Evolutionary conservation across 2,797 vertebrate species (phyloP).

Genomic region (Melanotaenia maccullochi): DNA sequence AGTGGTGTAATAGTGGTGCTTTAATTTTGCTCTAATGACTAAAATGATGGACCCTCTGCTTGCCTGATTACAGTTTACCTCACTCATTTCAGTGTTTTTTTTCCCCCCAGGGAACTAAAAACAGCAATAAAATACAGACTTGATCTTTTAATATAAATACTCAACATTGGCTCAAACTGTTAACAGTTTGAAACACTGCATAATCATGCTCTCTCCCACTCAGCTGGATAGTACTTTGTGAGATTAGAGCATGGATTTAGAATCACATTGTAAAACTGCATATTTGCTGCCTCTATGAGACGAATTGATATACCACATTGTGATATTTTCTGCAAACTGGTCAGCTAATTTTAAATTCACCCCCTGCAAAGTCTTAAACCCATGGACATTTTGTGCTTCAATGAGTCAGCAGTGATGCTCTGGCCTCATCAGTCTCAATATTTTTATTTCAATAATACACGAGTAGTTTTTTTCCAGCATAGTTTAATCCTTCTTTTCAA

Average conservation of each 20-base stretch:
- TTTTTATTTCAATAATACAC: background rate
- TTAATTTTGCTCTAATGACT: conserved; percentile 5
- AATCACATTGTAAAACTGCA: conserved; percentile 16
- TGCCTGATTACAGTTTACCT: conserved; percentile 14
- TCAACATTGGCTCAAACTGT: conserved; percentile 30
- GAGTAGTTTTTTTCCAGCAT: background rate
- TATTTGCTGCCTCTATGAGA: conserved; percentile 9
- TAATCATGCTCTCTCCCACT: conserved; percentile 32
- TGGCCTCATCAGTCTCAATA: conserved; percentile 18
- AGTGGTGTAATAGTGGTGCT: background rate
- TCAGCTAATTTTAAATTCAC: conserved; percentile 60
- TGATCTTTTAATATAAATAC: conserved; percentile 41
- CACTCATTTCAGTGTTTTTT: conserved; percentile 41
- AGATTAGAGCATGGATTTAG: conserved; percentile 35
- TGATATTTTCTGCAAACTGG: conserved; percentile 45
- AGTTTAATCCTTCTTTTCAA: too few relatives aligned
- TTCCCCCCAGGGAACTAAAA: conserved; percentile 30
- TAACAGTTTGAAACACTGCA: conserved; percentile 32
- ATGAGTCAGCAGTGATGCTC: conserved; percentile 48
- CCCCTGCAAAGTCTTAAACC: conserved; percentile 41
- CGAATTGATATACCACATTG: conserved; percentile 36
- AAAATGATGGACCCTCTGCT: conserved; percentile 20
- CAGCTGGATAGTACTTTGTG: conserved; percentile 38
- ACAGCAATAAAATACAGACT: conserved; percentile 47
- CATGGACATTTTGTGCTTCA: conserved; percentile 48